phyloP scores from a whole-genome alignment of 1,140 invertebrate species.

The Drosophila ironensis region DNA sequence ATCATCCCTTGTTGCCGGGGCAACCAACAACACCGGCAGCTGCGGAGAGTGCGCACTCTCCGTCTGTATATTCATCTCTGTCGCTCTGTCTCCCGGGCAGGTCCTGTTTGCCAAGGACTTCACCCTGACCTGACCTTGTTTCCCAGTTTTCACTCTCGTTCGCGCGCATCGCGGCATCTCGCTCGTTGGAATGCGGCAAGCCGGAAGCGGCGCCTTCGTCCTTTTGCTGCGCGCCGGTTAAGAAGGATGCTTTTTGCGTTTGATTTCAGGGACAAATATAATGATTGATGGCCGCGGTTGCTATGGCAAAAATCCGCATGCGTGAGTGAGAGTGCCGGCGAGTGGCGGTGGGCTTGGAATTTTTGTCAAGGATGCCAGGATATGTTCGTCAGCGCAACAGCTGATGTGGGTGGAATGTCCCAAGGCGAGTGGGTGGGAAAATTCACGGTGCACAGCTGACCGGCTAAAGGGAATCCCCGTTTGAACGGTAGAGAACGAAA shows the following conservation, averaged over 20 bases:
- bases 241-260: slow-evolving; percentile 80
- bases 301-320: slow-evolving; percentile 61
- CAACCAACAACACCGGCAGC: slow-evolving; percentile 41
- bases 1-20: slow-evolving; percentile 19
- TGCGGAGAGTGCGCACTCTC: slow-evolving; percentile 9
- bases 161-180: slow-evolving; percentile 1
- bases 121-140: slow-evolving; percentile 61
- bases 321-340: slow-evolving; percentile 20
- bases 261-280: slow-evolving; percentile 81
- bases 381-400: slow-evolving; percentile 5
- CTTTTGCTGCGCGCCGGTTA: slow-evolving; percentile 56
- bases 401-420: slow-evolving; percentile 18
- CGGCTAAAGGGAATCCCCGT: neutral
- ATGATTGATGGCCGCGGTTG: slow-evolving; percentile 74
- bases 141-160: slow-evolving; percentile 22
- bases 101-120: slow-evolving; percentile 5
- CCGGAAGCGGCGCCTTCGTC: slow-evolving; percentile 42
- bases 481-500: too few species aligned
- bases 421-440: neutral
- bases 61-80: neutral
- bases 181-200: slow-evolving; percentile 37
- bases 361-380: too few species aligned
- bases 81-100: slow-evolving; percentile 53
- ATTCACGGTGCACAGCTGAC: neutral
- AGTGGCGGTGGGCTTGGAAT: neutral